phyloP scores from a whole-genome alignment of 2,113 vertebrate species.

The Chrysemys picta region DNA sequence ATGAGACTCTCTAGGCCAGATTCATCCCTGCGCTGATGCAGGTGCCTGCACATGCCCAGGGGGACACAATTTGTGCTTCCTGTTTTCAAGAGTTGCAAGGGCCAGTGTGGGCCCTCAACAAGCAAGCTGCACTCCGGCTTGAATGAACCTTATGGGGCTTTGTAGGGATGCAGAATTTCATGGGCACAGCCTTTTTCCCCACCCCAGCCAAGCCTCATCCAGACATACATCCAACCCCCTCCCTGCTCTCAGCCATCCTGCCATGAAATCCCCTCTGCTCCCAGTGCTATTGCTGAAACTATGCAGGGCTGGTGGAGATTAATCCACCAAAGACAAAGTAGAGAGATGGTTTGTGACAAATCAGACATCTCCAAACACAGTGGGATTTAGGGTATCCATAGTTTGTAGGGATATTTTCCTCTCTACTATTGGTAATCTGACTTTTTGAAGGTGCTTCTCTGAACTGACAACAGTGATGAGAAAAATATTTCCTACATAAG shows the following conservation, averaged over 20 bases:
- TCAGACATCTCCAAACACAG: no score
- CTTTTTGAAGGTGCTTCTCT: background rate
- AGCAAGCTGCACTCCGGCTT: no score
- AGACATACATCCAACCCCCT: background rate
- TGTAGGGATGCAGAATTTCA: background rate
- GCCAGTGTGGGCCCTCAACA: background rate
- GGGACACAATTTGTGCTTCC: background rate
- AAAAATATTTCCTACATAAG: background rate
- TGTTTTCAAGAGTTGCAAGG: background rate
- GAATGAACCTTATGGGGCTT: background rate
- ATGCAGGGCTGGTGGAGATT: background rate
- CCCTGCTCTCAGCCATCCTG: background rate
- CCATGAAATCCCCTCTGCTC: background rate
- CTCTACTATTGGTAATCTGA: background rate
- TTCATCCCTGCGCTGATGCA: background rate
- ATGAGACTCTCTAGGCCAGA: background rate
- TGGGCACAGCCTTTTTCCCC: background rate
- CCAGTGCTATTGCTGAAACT: background rate
- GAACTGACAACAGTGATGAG: background rate
- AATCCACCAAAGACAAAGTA: background rate
- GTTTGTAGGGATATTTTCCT: background rate
- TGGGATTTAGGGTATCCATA: background rate
- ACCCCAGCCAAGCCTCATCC: background rate
- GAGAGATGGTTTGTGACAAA: background rate
- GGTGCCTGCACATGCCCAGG: background rate